Base-by-base conservation (phyloP, 2,113 vertebrate species). In the Scomber japonicus region DNA sequence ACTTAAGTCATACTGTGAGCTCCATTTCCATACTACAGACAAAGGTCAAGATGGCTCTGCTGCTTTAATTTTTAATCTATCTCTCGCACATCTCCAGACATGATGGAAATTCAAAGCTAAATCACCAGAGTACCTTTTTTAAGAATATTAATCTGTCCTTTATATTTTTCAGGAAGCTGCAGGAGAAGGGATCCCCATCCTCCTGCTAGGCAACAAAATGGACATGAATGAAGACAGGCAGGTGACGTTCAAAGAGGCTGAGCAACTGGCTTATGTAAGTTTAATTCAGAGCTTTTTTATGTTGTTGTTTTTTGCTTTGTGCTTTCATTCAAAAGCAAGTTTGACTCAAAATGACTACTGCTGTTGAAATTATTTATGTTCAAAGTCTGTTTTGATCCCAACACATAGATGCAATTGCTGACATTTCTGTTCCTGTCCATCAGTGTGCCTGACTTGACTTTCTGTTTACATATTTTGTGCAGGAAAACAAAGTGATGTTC, bases 141-240 rank as follows among this genome's bases (percentile, higher is more conserved):
- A 40, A 40, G 0, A 40, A 40, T 40, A 40, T 40, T 40, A 40
- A 40, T 40, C 35, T 40, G 7, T 40, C 35, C 35, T 40, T 40
- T 40, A 40, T 40, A 7, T 40, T 40, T 40, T 40, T 40, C 8
- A 98, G 96, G 97, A 99, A 40, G 94, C 95, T 49, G 92, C 96
- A 12, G 96, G 95, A 61, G 96, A 96, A 70, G 91, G 90, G 1
- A 83, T 98, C 79, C 96, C 95, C 5, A 81, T 98, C 75, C 95
- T 98, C 77, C 92, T 98, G 61, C 35, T 99, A 57, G 97, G 96
- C 49, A 98, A 99, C 88, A 99, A 99, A 93, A 96, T 94, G 2
- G 97, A 99, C 92, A 96, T 94, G 4, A 94, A 96, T 46, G 94
- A 87, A 75, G 94, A 97, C 56, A 93, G 96, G 3, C 94, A 96